A percentile compares a stretch with the other conserved stretches of the same genome.
Conservation (phyloP, 23 tunicate species). For the Diplosoma virens region DNA sequence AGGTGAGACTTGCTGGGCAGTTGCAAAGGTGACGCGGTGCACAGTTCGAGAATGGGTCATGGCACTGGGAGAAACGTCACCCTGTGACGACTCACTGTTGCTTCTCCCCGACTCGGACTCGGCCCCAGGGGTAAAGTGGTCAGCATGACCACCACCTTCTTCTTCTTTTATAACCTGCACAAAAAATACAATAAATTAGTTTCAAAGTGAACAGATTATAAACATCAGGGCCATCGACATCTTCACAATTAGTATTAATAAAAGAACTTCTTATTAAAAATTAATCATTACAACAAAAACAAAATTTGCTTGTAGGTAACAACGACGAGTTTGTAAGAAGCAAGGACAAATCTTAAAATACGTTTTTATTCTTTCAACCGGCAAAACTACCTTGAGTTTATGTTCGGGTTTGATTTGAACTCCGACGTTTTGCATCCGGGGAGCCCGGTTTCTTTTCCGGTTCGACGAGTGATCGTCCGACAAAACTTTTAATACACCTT, state of each 20-base stretch:
- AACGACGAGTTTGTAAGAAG: too few species aligned
- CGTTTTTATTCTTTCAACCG: too few species aligned
- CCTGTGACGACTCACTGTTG: constrained; percentile 45
- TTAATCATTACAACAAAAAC: too few species aligned
- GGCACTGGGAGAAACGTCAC: constrained; percentile 40
- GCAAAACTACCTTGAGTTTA: constrained; percentile 44
- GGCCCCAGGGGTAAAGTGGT: not conserved
- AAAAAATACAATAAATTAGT: too few species aligned
- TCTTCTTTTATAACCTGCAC: constrained; percentile 52
- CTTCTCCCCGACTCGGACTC: constrained; percentile 37
- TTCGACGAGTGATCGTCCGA: constrained; percentile 38
- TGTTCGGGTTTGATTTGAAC: constrained; percentile 59
- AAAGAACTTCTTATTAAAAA: too few species aligned
- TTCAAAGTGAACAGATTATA: too few species aligned
- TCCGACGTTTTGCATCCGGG: constrained; percentile 53
- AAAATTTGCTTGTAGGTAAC: too few species aligned
- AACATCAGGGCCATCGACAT: too few species aligned
- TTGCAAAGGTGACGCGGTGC: constrained; percentile 57
- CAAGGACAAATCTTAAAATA: too few species aligned
- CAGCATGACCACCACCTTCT: constrained; percentile 26
- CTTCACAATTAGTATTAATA: too few species aligned
- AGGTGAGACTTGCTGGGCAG: constrained; percentile 58
- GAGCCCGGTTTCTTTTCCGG: constrained; percentile 59
- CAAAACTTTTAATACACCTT: constrained; percentile 27
- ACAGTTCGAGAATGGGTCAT: constrained; percentile 33